Evolutionary conservation across 1,140 invertebrate species (phyloP).

Genomic region (Aphidius ervi): DNA sequence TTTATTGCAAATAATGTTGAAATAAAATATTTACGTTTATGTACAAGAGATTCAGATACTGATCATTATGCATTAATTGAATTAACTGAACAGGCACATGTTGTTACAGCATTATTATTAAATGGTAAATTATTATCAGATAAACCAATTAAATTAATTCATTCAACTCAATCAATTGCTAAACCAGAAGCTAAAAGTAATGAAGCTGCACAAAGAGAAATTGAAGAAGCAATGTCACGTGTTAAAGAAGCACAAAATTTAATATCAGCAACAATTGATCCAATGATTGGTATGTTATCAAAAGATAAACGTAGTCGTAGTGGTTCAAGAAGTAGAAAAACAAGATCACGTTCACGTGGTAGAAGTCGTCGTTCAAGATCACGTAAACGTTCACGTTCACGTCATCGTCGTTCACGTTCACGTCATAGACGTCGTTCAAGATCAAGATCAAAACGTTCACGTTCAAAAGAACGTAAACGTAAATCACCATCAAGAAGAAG

Average conservation of each 20-base stretch:
- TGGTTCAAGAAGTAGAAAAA: conserved; percentile 57
- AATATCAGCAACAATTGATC: conserved; percentile 89
- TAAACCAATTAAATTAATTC: conserved; percentile 66
- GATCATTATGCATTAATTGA: conserved; percentile 85
- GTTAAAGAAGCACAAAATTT: conserved; percentile 93
- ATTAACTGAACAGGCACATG: conserved; percentile 85
- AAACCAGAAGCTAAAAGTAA: conserved; percentile 94
- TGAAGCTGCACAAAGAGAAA: conserved; percentile 90
- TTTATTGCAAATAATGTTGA: conserved; percentile 80
- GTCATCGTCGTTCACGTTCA: conserved; percentile 57
- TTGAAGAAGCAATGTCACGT: conserved; percentile 94
- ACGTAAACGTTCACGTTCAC: conserved; percentile 57
- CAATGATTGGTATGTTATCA: conserved; percentile 77
- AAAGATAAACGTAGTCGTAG: conserved; percentile 73
- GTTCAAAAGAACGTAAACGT: conserved; percentile 52
- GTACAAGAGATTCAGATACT: conserved; percentile 74
- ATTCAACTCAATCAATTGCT: conserved; percentile 84
- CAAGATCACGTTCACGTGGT: conserved; percentile 61
- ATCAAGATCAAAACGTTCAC: conserved; percentile 52
- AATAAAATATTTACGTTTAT: conserved; percentile 93
- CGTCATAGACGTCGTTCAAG: conserved; percentile 46
- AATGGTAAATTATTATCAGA: conserved; percentile 63
- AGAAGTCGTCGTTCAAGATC: conserved; percentile 54
- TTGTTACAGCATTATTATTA: conserved; percentile 81
- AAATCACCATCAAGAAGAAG: conserved; percentile 48